Evolutionary conservation across 2,888 invertebrate species (phyloP).

Genomic region (Nesidiocoris tenuis): DNA sequence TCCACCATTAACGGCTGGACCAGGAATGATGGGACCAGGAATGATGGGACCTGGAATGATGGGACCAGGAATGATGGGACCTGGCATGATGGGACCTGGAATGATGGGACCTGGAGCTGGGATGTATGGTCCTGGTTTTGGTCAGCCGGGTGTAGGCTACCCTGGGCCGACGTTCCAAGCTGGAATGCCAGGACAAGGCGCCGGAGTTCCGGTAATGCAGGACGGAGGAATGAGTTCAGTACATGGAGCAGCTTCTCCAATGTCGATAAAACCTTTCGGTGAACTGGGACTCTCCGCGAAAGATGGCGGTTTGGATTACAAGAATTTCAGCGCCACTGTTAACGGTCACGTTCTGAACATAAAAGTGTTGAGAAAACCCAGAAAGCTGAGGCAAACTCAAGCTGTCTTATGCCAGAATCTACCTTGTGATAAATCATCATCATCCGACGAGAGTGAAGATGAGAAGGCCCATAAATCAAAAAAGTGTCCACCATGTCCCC

Average conservation of each 20-base stretch:
- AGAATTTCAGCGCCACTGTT: constrained; percentile 48
- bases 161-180: background rate
- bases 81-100: constrained; percentile 4
- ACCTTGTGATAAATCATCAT: constrained; percentile 16
- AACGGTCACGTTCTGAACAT: constrained; percentile 49
- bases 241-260: background rate
- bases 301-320: constrained; percentile 44
- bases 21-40: background rate
- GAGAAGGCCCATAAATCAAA: background rate
- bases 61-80: constrained; percentile 5
- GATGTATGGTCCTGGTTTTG: constrained; percentile 1
- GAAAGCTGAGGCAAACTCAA: constrained; percentile 33
- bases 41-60: constrained; percentile 26
- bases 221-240: too few species aligned
- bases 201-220: background rate
- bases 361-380: constrained; percentile 47
- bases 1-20: background rate
- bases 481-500: background rate
- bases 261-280: constrained; percentile 23
- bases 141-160: background rate
- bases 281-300: constrained; percentile 1
- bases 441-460: constrained; percentile 16
- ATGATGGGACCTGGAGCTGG: constrained; percentile 13
- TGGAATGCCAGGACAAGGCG: background rate
- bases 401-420: constrained; percentile 29